phyloP scores from a whole-genome alignment of 1,140 invertebrate species.

The Drosophila punjabiensis region DNA sequence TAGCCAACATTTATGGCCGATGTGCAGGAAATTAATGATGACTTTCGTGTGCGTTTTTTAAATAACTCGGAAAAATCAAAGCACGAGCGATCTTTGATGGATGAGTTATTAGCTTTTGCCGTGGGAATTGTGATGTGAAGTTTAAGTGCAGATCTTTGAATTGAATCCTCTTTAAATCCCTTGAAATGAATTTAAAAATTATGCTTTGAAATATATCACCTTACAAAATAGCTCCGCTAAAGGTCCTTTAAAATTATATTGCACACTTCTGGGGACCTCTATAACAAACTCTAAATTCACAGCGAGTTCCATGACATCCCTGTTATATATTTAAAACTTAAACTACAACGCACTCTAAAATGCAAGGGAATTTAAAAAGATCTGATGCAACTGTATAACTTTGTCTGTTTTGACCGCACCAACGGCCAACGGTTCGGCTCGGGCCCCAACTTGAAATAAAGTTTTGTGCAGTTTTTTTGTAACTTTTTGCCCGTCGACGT shows the following conservation, averaged over 20 bases:
- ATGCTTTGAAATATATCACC: too few species aligned
- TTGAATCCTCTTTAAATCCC: too few species aligned
- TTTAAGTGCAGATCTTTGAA: too few species aligned
- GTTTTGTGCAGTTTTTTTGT: constrained; percentile 38
- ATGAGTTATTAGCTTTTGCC: background rate
- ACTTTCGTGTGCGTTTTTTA: constrained; percentile 17
- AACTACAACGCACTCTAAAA: constrained; percentile 7
- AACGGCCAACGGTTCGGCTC: constrained; percentile 18
- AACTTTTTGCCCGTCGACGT: constrained; percentile 11
- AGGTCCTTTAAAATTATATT: background rate
- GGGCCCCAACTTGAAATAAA: constrained; percentile 61
- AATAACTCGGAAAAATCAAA: constrained; percentile 3
- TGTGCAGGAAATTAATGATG: constrained; percentile 36
- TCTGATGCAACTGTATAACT: constrained; percentile 25
- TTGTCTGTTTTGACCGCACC: constrained; percentile 42
- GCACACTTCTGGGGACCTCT: background rate
- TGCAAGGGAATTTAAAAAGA: constrained; percentile 13
- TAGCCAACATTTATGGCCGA: constrained; percentile 42
- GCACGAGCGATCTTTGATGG: constrained; percentile 5
- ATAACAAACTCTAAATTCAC: background rate
- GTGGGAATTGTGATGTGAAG: background rate
- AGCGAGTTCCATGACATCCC: background rate
- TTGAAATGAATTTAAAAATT: too few species aligned
- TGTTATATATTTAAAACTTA: background rate
- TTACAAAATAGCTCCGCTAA: too few species aligned